Conservation (phyloP, 2,113 vertebrate genomes). For the Carlito syrichta region DNA sequence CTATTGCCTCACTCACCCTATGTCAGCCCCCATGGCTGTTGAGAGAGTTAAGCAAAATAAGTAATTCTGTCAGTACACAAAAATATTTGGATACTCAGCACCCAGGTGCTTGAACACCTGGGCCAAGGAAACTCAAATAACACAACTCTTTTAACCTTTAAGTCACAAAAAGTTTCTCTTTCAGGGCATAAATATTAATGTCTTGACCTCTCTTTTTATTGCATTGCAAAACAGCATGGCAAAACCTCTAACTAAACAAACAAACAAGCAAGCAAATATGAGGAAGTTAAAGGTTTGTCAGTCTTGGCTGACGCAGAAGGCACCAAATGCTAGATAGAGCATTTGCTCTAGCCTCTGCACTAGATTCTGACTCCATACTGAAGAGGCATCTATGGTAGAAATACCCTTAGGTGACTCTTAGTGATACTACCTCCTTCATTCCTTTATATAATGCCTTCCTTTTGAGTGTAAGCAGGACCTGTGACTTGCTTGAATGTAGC, state of each 20-base stretch:
- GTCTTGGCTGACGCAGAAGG: not conserved
- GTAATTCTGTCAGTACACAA: not conserved
- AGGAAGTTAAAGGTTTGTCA: not conserved
- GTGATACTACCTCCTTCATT: not conserved
- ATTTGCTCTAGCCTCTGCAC: too few species aligned
- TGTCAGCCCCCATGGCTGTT: not conserved
- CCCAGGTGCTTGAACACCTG: not conserved
- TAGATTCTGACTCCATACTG: not conserved
- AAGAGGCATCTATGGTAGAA: not conserved
- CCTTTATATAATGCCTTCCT: not conserved
- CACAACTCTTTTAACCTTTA: not conserved
- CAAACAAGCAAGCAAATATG: accelerated
- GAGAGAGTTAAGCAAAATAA: not conserved
- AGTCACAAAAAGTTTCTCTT: not conserved
- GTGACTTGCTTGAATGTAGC: not conserved
- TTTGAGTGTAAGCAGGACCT: too few species aligned
- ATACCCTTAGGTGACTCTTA: not conserved
- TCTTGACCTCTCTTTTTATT: not conserved
- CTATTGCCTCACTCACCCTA: not conserved
- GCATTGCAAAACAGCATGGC: not conserved
- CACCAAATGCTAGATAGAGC: accelerated
- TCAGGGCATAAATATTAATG: not conserved
- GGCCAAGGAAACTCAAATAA: not conserved
- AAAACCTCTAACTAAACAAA: not conserved
- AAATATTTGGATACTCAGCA: not conserved